A percentile compares a stretch with the other conserved stretches of the same genome.
Evolutionary conservation across 2,797 vertebrate species (phyloP).

Genomic region (Stomatorhinus walkeri): DNA sequence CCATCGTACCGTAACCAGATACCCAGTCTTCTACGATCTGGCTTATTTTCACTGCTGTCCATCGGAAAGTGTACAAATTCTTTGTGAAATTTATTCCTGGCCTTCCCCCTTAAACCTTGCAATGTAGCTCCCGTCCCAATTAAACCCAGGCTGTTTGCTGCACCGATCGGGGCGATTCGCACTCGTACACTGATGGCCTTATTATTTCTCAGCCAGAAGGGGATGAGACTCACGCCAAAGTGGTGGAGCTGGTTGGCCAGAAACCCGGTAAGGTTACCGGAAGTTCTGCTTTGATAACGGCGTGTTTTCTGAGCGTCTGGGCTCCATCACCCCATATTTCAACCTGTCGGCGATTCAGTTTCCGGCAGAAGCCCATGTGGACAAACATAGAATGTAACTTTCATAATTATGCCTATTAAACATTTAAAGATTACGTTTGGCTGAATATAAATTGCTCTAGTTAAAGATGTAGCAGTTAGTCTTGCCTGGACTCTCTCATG

Average conservation of each 20-base stretch:
- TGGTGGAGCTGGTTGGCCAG: slow-evolving; percentile 70
- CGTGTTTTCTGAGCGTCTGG: background rate
- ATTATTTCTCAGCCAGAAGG: slow-evolving; percentile 65
- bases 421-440: background rate
- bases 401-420: background rate
- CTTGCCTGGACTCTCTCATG: background rate
- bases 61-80: background rate
- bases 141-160: background rate
- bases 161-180: background rate
- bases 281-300: background rate
- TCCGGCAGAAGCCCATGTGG: background rate
- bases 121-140: background rate
- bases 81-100: background rate
- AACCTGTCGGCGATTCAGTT: background rate
- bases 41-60: background rate
- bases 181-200: background rate
- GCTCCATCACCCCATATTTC: background rate
- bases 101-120: background rate
- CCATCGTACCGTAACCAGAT: background rate
- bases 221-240: slow-evolving; percentile 75
- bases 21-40: background rate
- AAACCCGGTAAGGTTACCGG: slow-evolving; percentile 63
- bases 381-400: background rate
- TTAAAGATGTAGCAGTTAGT: background rate
- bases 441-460: background rate